Evolutionary conservation across 2,113 vertebrate genomes (phyloP), one percentile per base, ranked within the genome.

Genomic region (Toxotes chatareus): DNA sequence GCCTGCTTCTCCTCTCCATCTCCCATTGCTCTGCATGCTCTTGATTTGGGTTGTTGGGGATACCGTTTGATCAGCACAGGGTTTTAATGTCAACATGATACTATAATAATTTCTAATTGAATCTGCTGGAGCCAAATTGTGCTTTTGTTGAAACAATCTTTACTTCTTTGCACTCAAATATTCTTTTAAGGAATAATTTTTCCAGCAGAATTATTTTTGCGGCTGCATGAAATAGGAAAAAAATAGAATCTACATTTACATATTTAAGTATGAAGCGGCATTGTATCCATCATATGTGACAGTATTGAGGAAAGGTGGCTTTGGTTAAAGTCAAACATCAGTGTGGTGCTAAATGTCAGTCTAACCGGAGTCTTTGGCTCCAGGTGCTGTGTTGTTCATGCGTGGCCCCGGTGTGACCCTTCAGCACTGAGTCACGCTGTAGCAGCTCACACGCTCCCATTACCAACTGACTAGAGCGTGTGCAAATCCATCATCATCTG

Each of bases 401-500:
- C 19, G 16, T 81, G 56, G 57, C 90, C 77, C 61, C 81, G 2
- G 32, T 46, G 77, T 80, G 82, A 92, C 82, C 88, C 62, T 4
- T 64, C 74, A 76, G 57, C 80, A 34, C 73, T 85, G 79, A 82
- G 55, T 87, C 80, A 80, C 70, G 63, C 82, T 88, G 77, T 57
- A 71, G 64, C 46, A 65, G 67, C 81, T 82, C 79, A 42, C 82
- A 80, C 19, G 36, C 87, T 89, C 83, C 77, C 63, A 68, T 91
- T 86, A 84, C 74, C 49, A 23, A 60, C 69, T 80, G 74, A 86
- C 17, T 44, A 21, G 68, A 89, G 79, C 64, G 23, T 70, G 85
- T 75, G 65, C 67, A 82, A 73, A 87, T 88, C 84, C 79, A 87
- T 89, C 80, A 87, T 88, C 76, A 74, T 46, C 81, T 83, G 80